phyloP scores from a whole-genome alignment of 2,888 invertebrate genomes.

The Lasioglossum villosulum region DNA sequence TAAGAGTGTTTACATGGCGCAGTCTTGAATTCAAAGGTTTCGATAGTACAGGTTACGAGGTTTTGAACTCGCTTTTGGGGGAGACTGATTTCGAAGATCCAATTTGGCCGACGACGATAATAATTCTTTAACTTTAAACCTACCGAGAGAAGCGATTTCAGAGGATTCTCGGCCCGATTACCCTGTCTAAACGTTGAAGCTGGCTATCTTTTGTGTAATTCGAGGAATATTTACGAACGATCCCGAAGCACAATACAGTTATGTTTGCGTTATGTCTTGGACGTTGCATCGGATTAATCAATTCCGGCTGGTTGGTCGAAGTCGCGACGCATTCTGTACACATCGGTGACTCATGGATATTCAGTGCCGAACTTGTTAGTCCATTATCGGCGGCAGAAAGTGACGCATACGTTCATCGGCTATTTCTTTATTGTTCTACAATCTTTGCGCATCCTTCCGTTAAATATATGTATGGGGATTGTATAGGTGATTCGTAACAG shows the following conservation, averaged over 20 bases:
- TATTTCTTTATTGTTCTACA: not conserved
- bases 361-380: not conserved
- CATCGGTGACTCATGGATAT: slow-evolving; percentile 34
- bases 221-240: not conserved
- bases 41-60: too few species aligned
- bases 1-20: not conserved
- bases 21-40: not conserved
- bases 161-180: not conserved
- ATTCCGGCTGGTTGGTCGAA: slow-evolving; percentile 25
- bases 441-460: not conserved
- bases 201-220: not conserved
- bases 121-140: too few species aligned
- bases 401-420: not conserved
- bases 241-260: not conserved
- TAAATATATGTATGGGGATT: not conserved
- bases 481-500: too few species aligned
- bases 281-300: slow-evolving; percentile 44
- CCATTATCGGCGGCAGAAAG: slow-evolving; percentile 5
- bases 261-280: slow-evolving; percentile 2
- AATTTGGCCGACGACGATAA: too few species aligned
- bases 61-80: not conserved
- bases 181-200: not conserved
- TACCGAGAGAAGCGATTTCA: not conserved
- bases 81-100: not conserved
- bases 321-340: slow-evolving; percentile 16